Evolutionary conservation across 2,797 vertebrate species (phyloP).

Genomic region (Pangasius djambal): DNA sequence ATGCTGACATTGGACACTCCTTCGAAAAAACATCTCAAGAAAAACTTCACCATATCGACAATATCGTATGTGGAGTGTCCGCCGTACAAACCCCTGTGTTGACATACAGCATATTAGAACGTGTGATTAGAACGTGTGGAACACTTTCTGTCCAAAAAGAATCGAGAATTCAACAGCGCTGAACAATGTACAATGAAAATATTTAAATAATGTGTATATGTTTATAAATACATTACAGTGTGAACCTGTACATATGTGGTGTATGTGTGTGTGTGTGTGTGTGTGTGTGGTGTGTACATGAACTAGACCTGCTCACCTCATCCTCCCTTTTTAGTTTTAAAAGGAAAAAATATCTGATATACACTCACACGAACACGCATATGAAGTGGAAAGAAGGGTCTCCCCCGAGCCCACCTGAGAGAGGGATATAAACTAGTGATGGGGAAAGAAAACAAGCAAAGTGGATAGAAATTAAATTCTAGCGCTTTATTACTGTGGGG

Average conservation of each 20-base stretch:
- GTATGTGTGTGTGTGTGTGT: neutral
- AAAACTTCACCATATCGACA: neutral
- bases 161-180: neutral
- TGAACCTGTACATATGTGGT: neutral
- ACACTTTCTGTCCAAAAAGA: neutral
- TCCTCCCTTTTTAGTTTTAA: neutral
- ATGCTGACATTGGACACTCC: neutral
- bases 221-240: neutral
- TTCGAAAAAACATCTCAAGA: neutral
- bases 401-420: slow-evolving; percentile 54
- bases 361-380: neutral
- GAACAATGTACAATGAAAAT: neutral
- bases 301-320: slow-evolving; percentile 28
- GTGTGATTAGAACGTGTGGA: neutral
- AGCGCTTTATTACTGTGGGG: slow-evolving; percentile 76
- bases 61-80: neutral
- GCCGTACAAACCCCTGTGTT: neutral
- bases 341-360: neutral
- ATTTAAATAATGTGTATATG: neutral
- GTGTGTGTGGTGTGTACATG: slow-evolving; percentile 6
- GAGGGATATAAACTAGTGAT: slow-evolving; percentile 58
- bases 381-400: slow-evolving; percentile 20
- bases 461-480: slow-evolving; percentile 73
- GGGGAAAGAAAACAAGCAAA: slow-evolving; percentile 71
- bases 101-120: neutral